A percentile compares a stretch with the other conserved stretches of the same genome.
These are phyloP conservation scores for Mobula birostris DNA, from an alignment of 2,113 vertebrate genomes.

Conservation along the genomic window DNA sequence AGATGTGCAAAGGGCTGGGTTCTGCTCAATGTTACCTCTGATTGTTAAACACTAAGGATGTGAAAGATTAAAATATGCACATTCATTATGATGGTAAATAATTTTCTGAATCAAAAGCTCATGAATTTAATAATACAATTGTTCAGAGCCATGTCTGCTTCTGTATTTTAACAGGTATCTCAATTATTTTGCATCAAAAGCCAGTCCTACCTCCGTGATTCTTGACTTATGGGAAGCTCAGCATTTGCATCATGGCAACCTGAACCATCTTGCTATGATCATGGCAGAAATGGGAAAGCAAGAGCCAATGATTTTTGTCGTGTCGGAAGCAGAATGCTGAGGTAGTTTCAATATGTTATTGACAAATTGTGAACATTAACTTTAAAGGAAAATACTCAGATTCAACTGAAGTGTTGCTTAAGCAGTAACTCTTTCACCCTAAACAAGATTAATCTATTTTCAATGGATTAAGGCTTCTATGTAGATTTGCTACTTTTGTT, in stretches of 20 bases:
- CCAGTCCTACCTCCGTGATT: constrained; percentile 92
- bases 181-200: constrained; percentile 91
- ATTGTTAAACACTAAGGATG: background rate
- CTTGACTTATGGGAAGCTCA: constrained; percentile 96
- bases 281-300: constrained; percentile 96
- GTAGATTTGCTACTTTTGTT: constrained; percentile 32
- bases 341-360: constrained; percentile 23
- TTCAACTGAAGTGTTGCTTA: constrained; percentile 3
- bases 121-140: background rate
- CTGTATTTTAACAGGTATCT: constrained; percentile 70
- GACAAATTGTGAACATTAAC: background rate
- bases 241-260: constrained; percentile 94
- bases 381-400: constrained; percentile 24
- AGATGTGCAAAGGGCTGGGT: background rate
- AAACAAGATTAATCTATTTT: constrained; percentile 25
- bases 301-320: constrained; percentile 84
- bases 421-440: background rate
- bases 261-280: constrained; percentile 86
- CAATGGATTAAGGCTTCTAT: constrained; percentile 24
- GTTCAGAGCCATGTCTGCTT: background rate
- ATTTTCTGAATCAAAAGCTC: background rate
- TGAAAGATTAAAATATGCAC: background rate
- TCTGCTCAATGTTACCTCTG: too few relatives aligned
- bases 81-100: background rate
- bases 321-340: constrained; percentile 94